Conservation (phyloP, 1,140 invertebrate species). For the Philotrypesis tridentata region DNA sequence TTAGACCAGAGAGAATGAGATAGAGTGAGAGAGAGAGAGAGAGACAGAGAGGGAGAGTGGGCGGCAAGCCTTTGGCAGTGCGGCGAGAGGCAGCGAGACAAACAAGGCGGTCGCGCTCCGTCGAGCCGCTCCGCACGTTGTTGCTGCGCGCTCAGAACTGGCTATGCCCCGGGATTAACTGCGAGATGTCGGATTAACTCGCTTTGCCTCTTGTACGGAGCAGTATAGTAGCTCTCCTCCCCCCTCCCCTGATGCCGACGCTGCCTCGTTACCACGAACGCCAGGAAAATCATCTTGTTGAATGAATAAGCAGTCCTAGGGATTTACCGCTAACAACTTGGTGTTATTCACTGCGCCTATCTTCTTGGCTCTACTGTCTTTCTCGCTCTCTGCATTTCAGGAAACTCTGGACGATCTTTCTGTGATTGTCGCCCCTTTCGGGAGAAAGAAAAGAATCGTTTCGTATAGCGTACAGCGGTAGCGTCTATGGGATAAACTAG, state of each 20-base stretch:
- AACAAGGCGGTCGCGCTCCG: conserved; percentile 15
- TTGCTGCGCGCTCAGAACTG: background rate
- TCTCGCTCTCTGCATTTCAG: background rate
- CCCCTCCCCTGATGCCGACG: background rate
- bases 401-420: background rate
- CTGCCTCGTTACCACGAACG: background rate
- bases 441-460: background rate
- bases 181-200: conserved; percentile 42
- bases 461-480: background rate
- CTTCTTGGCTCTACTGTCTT: background rate
- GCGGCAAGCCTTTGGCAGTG: background rate
- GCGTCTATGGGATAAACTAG: background rate
- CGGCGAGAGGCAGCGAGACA: background rate
- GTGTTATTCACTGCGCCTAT: background rate
- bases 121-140: background rate
- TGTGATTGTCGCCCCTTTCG: background rate
- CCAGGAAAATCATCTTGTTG: conserved; percentile 36
- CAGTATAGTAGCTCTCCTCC: background rate
- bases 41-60: background rate
- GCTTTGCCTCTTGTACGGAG: background rate
- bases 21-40: too few relatives aligned
- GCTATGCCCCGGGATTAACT: conserved; percentile 20
- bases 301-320: conserved; percentile 10
- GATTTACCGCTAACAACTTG: conserved; percentile 5
- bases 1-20: background rate